Evolutionary conservation across 1,140 invertebrate species (phyloP).

Genomic region (Calosoma granatense): DNA sequence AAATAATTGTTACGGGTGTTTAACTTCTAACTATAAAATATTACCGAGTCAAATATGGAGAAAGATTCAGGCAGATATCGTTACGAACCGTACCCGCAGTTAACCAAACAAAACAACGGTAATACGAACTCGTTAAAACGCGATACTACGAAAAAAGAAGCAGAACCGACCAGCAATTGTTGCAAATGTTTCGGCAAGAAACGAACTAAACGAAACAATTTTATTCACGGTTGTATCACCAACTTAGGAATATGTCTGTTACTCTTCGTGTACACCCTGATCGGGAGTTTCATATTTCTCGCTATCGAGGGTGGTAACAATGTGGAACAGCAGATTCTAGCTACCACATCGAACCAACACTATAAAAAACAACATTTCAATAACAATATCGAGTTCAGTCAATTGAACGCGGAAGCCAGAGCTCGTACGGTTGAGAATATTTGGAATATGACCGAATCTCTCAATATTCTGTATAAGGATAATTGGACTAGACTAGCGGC

Average conservation of each 20-base stretch:
- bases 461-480: constrained; percentile 89
- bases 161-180: constrained; percentile 31
- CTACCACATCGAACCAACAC: constrained; percentile 23
- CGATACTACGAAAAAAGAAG: constrained; percentile 24
- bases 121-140: constrained; percentile 40
- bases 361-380: constrained; percentile 22
- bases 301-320: constrained; percentile 73
- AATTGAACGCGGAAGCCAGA: constrained; percentile 50
- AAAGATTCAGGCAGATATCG: constrained; percentile 28
- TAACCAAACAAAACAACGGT: constrained; percentile 33
- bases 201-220: constrained; percentile 50
- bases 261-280: constrained; percentile 78
- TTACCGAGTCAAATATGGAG: constrained; percentile 20
- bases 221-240: constrained; percentile 63
- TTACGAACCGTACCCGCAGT: constrained; percentile 30
- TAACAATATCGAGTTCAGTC: constrained; percentile 25
- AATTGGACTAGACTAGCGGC: constrained; percentile 86
- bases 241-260: constrained; percentile 81
- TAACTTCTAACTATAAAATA: too few species aligned
- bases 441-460: constrained; percentile 88
- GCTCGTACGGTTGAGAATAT: constrained; percentile 75
- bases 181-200: constrained; percentile 58
- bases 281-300: constrained; percentile 87
- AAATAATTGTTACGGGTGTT: too few species aligned
- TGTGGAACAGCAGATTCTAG: constrained; percentile 36